Evolutionary conservation across 2,113 vertebrate genomes (phyloP).

Genomic region (Tretioscincus oriximinensis): DNA sequence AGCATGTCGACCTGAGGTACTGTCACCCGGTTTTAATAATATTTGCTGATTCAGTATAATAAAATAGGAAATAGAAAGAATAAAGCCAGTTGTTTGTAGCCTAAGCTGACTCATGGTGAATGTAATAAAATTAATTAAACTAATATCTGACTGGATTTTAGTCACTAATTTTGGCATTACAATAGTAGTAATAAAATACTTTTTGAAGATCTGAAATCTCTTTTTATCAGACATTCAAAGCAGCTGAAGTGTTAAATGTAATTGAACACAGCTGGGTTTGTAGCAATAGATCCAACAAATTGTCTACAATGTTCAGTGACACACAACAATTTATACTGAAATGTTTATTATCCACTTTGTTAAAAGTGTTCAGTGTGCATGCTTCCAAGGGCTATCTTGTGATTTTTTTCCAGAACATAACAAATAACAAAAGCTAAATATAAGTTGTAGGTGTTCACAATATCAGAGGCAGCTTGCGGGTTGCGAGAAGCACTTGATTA

Average conservation of each 20-base stretch:
- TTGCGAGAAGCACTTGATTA: background rate
- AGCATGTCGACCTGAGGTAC: slow-evolving; percentile 80
- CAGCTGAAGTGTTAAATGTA: slow-evolving; percentile 8
- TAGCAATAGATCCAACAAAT: slow-evolving; percentile 1
- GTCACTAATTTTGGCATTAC: background rate
- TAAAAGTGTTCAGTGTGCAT: background rate
- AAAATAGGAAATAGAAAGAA: slow-evolving; percentile 59
- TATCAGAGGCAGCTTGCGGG: background rate
- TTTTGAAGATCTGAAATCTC: background rate
- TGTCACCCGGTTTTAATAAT: slow-evolving; percentile 77
- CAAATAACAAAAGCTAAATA: background rate
- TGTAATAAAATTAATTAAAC: background rate
- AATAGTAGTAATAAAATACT: background rate
- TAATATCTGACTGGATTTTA: background rate
- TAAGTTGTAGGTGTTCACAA: background rate
- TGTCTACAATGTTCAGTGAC: slow-evolving; percentile 5
- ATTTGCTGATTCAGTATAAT: slow-evolving; percentile 73
- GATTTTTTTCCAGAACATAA: background rate
- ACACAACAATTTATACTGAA: slow-evolving; percentile 2
- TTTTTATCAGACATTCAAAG: background rate
- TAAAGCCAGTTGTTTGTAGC: slow-evolving; percentile 41
- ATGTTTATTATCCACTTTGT: slow-evolving; percentile 1
- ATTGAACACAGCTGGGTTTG: slow-evolving; percentile 6
- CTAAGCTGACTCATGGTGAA: background rate
- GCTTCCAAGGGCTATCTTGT: background rate